Base-by-base conservation (phyloP, 2,888 invertebrate species). In the Gymnoscelis rufifasciata region DNA sequence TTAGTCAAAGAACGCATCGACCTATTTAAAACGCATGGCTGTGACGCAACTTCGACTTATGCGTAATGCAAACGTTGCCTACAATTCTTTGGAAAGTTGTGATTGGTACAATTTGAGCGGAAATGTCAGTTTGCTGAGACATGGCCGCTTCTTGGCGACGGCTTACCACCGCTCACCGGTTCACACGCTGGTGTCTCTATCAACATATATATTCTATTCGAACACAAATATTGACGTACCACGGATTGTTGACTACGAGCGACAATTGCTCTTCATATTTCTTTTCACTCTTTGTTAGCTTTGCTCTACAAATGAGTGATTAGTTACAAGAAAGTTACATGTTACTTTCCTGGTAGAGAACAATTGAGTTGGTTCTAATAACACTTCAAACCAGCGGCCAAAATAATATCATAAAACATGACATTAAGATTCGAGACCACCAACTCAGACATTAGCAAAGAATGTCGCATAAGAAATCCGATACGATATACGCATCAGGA, bases 101-200 rank as follows among this genome's bases (percentile, higher is more conserved):
- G 60, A 66, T 64, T 63, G 63, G 62, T 68, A 68, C 15, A 67
- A 65, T 65, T 73, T 60, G 66, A 76, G 63, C 78, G 80, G 81
- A 83, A 75, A 81, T 79, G 68, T 76, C 76, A 80, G 79, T 82
- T 79, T 75, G 76, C 66, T 61, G 75, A 71, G 74, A 78, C 72
- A 62, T 62, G 64, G 54, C 54, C 55, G 48, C 60, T 54, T 61
- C 35, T 40, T 31, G 57, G 56, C 52, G 55, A 43, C 55, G 54
- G 57, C 57, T 59, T 61, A 58, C 64, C 62, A 59, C 59, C 49
- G 56, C 57, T 49, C 47, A 35, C 51, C 51, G 44, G 70, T 78
- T 83, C 82, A 75, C 82, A 82, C 77, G 78, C 62, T 63, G 62
- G 65, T 72, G 66, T 66, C 66, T 70, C 66, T 68, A 59, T 64